A percentile compares a stretch with the other conserved stretches of the same genome.
phyloP scores from a whole-genome alignment of 2,797 vertebrate species.

The Brachyalestes nurse region DNA sequence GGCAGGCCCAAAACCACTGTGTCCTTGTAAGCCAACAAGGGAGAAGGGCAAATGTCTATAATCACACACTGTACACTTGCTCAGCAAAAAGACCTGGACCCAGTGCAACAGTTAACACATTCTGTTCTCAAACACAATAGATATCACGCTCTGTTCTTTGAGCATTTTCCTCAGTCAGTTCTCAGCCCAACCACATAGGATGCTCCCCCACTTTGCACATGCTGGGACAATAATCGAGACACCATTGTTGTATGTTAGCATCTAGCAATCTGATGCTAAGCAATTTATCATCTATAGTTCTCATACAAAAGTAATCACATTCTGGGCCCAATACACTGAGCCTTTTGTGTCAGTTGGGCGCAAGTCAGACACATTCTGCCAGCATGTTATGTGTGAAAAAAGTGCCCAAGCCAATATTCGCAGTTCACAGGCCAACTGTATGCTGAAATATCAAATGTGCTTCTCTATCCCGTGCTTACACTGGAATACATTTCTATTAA shows the following conservation, averaged over 20 bases:
- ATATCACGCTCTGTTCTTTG: slow-evolving; percentile 8
- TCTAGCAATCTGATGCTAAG: neutral
- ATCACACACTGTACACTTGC: slow-evolving; percentile 4
- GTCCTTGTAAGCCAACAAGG: slow-evolving; percentile 32
- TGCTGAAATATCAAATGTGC: too few relatives aligned
- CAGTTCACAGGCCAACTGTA: too few relatives aligned
- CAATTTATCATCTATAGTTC: neutral
- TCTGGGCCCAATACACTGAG: too few relatives aligned
- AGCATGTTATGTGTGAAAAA: too few relatives aligned
- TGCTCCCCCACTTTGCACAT: neutral
- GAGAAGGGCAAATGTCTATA: slow-evolving; percentile 22
- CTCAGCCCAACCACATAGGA: slow-evolving; percentile 5
- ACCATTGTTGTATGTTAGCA: neutral
- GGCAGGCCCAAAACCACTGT: slow-evolving; percentile 21
- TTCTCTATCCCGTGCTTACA: too few relatives aligned
- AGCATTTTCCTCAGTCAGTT: neutral
- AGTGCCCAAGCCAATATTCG: too few relatives aligned
- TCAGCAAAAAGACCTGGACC: slow-evolving; percentile 2
- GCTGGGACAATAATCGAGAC: neutral
- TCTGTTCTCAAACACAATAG: slow-evolving; percentile 12
- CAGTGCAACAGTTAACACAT: neutral
- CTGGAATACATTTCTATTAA: too few relatives aligned
- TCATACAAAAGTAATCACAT: too few relatives aligned
- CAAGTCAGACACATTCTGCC: too few relatives aligned
- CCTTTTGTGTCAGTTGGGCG: too few relatives aligned